Evolutionary conservation across 2,113 vertebrate species (phyloP).

Genomic region (Isichthys henryi): DNA sequence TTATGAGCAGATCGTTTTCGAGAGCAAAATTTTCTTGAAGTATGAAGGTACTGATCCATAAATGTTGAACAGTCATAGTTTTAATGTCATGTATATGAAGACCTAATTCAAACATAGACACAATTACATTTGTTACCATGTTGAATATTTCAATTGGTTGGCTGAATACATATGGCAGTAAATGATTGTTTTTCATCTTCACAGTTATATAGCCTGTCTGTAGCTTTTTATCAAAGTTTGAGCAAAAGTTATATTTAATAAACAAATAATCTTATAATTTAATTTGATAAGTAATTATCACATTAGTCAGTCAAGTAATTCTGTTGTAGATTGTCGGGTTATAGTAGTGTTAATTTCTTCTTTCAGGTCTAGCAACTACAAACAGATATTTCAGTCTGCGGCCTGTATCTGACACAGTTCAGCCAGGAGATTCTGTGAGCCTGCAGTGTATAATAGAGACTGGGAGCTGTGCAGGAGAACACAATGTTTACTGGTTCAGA

Average conservation of each 20-base stretch:
- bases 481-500: constrained; percentile 47
- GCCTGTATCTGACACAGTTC: not conserved
- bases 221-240: not conserved
- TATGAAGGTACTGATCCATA: not conserved
- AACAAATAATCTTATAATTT: not conserved
- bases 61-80: not conserved
- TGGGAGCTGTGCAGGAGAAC: constrained; percentile 27
- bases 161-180: not conserved
- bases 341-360: not conserved
- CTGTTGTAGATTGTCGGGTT: not conserved
- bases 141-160: not conserved
- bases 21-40: not conserved
- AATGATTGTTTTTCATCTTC: not conserved
- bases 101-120: not conserved
- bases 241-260: not conserved
- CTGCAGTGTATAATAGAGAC: constrained; percentile 37
- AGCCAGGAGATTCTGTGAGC: constrained; percentile 36
- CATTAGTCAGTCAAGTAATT: not conserved
- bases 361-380: not conserved
- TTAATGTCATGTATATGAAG: not conserved
- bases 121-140: not conserved
- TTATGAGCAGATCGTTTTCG: not conserved
- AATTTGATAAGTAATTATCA: not conserved
- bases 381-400: not conserved
- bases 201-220: not conserved